phyloP scores from a whole-genome alignment of 2,113 vertebrate species.

The Recurvirostra avosetta region DNA sequence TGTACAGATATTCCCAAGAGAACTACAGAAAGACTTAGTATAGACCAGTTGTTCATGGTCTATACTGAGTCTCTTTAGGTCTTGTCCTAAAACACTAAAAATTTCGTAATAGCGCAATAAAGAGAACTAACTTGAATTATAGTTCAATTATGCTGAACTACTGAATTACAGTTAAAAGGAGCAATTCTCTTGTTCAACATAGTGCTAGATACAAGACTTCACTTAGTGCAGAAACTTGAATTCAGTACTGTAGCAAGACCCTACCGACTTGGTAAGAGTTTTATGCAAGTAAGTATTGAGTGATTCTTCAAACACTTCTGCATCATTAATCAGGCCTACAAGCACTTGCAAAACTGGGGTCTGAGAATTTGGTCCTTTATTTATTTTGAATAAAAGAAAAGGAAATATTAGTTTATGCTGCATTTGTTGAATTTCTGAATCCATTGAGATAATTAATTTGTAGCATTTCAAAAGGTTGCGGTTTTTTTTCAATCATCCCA shows the following conservation, averaged over 20 bases:
- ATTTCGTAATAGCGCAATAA: not conserved
- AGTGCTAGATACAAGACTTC: not conserved
- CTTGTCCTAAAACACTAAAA: not conserved
- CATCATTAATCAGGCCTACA: not conserved
- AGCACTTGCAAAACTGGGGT: not conserved
- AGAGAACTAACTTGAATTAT: not conserved
- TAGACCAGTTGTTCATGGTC: not conserved
- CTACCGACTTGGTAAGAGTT: not conserved
- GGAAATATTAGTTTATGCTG: not conserved
- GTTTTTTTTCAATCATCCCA: not conserved
- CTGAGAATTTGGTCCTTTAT: not conserved
- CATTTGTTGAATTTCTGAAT: not conserved
- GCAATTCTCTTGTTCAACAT: not conserved
- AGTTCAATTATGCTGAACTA: not conserved
- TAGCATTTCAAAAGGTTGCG: not conserved
- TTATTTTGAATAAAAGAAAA: constrained; percentile 1
- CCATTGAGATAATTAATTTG: not conserved
- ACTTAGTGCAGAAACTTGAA: not conserved
- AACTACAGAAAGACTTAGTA: not conserved
- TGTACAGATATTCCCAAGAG: not conserved
- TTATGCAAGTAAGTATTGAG: not conserved
- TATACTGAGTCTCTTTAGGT: not conserved
- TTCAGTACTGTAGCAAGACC: not conserved
- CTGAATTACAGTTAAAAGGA: not conserved
- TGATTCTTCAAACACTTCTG: not conserved